Percentiles rank a stretch among this genome's conserved stretches.
Evolutionary conservation across 2,888 invertebrate genomes (phyloP).

Genomic region (Glaucopsyche alexis): DNA sequence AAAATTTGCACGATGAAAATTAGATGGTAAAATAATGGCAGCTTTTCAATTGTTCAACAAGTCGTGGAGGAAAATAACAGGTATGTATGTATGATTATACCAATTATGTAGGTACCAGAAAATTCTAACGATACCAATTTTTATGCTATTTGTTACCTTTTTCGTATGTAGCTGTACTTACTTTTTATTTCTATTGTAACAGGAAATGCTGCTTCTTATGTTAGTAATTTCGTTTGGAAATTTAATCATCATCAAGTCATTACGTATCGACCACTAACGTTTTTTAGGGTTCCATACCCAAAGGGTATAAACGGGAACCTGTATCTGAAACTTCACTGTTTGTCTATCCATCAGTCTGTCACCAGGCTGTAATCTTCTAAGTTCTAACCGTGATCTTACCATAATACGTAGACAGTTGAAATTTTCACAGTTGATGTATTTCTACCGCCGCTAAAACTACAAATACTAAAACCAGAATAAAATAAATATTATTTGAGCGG

Average conservation of each 20-base stretch:
- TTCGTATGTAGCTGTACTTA: not conserved
- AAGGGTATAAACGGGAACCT: too few species aligned
- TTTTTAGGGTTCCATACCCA: too few species aligned
- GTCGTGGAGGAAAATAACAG: conserved; percentile 65
- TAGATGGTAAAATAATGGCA: conserved; percentile 56
- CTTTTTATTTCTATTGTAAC: not conserved
- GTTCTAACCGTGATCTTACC: too few species aligned
- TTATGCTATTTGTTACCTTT: conserved; percentile 4
- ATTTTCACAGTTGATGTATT: too few species aligned
- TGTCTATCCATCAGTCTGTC: too few species aligned
- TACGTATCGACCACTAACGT: too few species aligned
- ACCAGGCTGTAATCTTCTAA: too few species aligned
- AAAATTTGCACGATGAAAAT: conserved; percentile 60
- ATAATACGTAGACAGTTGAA: too few species aligned
- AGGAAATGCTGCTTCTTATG: not conserved
- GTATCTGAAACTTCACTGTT: too few species aligned
- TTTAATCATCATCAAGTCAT: not conserved
- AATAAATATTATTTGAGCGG: too few species aligned
- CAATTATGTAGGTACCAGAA: conserved; percentile 61
- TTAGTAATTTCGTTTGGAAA: not conserved
- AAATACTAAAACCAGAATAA: too few species aligned
- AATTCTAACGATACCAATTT: conserved; percentile 49
- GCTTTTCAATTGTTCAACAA: conserved; percentile 62
- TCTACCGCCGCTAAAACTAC: too few species aligned
- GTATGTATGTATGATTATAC: conserved; percentile 54